A percentile compares a stretch with the other conserved stretches of the same genome.
phyloP scores from a whole-genome alignment of 2,888 invertebrate species.

The Koerneria pararmatus region DNA sequence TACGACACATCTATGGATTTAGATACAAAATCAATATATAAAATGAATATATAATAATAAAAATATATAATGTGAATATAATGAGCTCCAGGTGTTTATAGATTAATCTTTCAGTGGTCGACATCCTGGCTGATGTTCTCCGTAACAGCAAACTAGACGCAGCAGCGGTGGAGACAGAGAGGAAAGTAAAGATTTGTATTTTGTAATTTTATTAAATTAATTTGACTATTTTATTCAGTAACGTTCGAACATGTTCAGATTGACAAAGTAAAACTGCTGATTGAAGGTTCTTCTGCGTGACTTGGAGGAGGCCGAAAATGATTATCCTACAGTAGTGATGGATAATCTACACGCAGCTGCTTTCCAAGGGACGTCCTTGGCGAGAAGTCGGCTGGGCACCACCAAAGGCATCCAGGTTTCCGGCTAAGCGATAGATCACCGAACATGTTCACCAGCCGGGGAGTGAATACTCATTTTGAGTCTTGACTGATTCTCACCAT shows the following conservation, averaged over 20 bases:
- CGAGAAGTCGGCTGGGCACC: conserved; percentile 91
- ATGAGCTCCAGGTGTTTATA: too few relatives aligned
- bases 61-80: too few relatives aligned
- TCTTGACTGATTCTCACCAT: too few relatives aligned
- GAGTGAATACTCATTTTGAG: too few relatives aligned
- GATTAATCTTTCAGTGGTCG: conserved; percentile 71
- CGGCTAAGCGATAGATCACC: neutral
- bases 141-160: conserved; percentile 83
- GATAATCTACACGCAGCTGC: conserved; percentile 94
- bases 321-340: conserved; percentile 84
- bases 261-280: too few relatives aligned
- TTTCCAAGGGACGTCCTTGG: conserved; percentile 84
- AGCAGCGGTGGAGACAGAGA: conserved; percentile 86
- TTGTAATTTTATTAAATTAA: too few relatives aligned
- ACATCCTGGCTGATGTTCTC: conserved; percentile 92
- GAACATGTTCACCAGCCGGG: too few relatives aligned
- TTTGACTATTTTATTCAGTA: too few relatives aligned
- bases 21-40: too few relatives aligned
- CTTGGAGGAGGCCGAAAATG: conserved; percentile 96
- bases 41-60: too few relatives aligned
- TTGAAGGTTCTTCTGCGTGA: conserved; percentile 92
- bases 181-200: conserved; percentile 24
- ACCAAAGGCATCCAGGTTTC: conserved; percentile 82
- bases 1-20: too few relatives aligned
- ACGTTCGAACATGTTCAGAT: too few relatives aligned